phyloP scores from a whole-genome alignment of 1,140 invertebrate genomes.

The Periplaneta americana region DNA sequence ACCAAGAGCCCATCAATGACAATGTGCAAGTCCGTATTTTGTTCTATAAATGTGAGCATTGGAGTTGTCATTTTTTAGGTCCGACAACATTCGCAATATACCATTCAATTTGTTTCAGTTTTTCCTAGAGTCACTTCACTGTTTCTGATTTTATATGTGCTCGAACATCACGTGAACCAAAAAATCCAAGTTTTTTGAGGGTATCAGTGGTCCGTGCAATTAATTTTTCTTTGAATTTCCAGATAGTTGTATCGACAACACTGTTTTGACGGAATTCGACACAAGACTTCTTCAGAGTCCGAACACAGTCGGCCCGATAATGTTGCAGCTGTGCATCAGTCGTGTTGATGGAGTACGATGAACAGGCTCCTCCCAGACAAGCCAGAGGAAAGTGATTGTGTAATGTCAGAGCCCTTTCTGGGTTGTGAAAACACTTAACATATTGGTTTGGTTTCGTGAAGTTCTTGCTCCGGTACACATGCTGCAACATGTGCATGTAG shows the following conservation, averaged over 20 bases:
- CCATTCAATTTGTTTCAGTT: background rate
- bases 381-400: slow-evolving; percentile 92
- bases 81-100: too few species aligned
- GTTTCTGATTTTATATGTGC: background rate
- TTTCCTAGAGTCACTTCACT: background rate
- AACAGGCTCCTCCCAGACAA: slow-evolving; percentile 79
- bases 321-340: slow-evolving; percentile 86
- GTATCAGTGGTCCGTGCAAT: slow-evolving; percentile 62
- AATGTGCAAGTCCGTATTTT: too few species aligned
- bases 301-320: slow-evolving; percentile 88
- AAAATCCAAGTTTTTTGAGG: slow-evolving; percentile 67
- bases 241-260: slow-evolving; percentile 79
- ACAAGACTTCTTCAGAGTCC: slow-evolving; percentile 80
- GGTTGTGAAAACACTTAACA: slow-evolving; percentile 92
- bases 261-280: slow-evolving; percentile 76
- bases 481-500: slow-evolving; percentile 92
- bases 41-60: too few species aligned
- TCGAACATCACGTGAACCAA: slow-evolving; percentile 30
- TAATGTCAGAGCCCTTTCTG: slow-evolving; percentile 78
- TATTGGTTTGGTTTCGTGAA: slow-evolving; percentile 92
- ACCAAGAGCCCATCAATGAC: background rate
- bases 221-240: slow-evolving; percentile 76
- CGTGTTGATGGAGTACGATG: slow-evolving; percentile 78
- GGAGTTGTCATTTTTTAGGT: too few species aligned
- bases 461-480: slow-evolving; percentile 84